Evolutionary conservation across 2,797 vertebrate species (phyloP), one percentile per base, ranked within the genome.

Genomic region (Taenioides sp.): DNA sequence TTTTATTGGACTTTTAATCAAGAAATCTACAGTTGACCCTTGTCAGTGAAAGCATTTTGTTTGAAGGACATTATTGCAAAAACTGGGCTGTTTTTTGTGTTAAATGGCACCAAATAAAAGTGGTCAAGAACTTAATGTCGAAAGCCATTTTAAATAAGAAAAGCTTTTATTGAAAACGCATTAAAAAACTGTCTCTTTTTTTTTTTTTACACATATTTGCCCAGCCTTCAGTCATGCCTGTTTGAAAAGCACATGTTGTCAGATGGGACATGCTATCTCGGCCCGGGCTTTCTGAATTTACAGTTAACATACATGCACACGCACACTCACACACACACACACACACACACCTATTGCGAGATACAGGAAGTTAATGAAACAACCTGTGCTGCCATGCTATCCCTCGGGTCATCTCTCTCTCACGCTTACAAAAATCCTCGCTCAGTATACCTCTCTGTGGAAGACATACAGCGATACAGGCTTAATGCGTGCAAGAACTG

Each of bases 351-450:
- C 34, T 50, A 52, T 63, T 50, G 34, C 52, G 50, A 79, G 58
- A 70, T 62, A 72, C 60, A n/a, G n/a, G 75, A 70, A 69, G 80
- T 85, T 89, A 90, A 91, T 90, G 84, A 87, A 92, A 88, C 85
- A 87, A 87, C 84, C 84, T 87, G 78, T 78, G 28, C 69, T 70
- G 81, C 70, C 85, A 70, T 84, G 80, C 77, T 87, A 84, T 91
- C 90, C 90, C 87, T 70, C 72, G 85, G 85, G 84, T 91, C 86
- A 85, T 85, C 86, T 84, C 77, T 84, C 85, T 86, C 82, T 63
- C 61, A 58, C 40, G 76, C 89, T 85, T 77, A 78, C 64, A 89
- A 81, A 89, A 82, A 82, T 82, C 79, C 62, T 60, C 66, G 74
- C 80, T 78, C 78, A 55, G 69, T 83, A 80, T 81, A 71, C 67